Base-by-base conservation (phyloP, 2,797 vertebrate species). In the Fratercula arctica region DNA sequence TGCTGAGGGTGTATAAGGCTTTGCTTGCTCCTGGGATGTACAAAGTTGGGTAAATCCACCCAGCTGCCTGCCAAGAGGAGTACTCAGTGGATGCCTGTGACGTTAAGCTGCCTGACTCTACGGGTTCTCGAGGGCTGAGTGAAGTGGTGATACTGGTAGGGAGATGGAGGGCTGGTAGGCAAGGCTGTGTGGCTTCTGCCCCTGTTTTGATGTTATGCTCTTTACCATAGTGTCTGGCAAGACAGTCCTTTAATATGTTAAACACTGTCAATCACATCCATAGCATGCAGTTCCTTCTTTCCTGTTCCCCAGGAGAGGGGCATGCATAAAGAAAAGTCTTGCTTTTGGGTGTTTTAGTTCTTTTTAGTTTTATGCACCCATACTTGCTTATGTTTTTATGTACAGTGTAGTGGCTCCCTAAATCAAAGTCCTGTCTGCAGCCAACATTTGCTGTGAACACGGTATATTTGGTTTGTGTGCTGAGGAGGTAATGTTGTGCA, bases 311-410 rank as follows among this genome's bases (percentile, higher is more conserved):
- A 16, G 66, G 5, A 66, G 23, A 67, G 25, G 7, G 46, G 13
- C 10, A 54, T 15, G 51, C 1, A 1, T 60, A 75, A 56, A 8
- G 7, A 80, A 57, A 67, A 15, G 1, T 26, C 45, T 79, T 48
- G 6, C 5, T 87, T 69, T 76, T 35, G 29, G 23, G 11, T 1
- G 10, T 7, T 74, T 54, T 54, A 53, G 16, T 21, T 43, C 46
- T 75, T 93, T 90, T 73, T 37, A 57, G 13, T 39, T 54, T 2
- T 33, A 7, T 25, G 26, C 10, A 45, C 18, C 14, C 24, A 11
- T 10, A 51, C 4, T 11, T 2, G 3, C 2, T 41, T 64, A 9
- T 5, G 23, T 8, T 21, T 21, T 5, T 37, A 11, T 4, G 20
- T 15, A 33, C 7, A 23, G 29, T 13, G 26, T 4, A 54, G 37